These are phyloP conservation scores for Liopterus haemorrhoidalis DNA, from an alignment of 2,888 invertebrate species.

Conservation along the genomic window DNA sequence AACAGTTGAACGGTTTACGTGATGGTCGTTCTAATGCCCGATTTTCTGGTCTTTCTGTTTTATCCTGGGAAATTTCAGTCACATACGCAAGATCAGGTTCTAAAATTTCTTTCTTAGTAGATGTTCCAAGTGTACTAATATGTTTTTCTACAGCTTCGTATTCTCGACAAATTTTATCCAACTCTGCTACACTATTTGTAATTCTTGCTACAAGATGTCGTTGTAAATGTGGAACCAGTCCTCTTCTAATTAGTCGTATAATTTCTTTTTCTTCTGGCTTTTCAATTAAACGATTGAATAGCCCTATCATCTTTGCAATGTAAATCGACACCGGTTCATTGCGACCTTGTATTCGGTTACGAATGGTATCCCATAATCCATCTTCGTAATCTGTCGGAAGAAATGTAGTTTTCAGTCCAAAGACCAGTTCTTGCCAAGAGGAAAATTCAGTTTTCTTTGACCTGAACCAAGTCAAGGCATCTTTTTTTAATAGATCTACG, in stretches of 20 bases:
- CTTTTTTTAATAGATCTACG: slow-evolving; percentile 29
- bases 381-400: slow-evolving; percentile 28
- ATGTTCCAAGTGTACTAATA: too few species aligned
- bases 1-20: too few species aligned
- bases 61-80: too few species aligned
- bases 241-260: slow-evolving; percentile 22
- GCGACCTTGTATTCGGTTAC: slow-evolving; percentile 22
- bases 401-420: slow-evolving; percentile 18
- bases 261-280: slow-evolving; percentile 17
- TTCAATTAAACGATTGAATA: slow-evolving; percentile 19
- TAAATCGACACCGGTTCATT: slow-evolving; percentile 25
- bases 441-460: slow-evolving; percentile 15
- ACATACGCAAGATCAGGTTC: too few species aligned
- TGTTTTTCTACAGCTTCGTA: too few species aligned
- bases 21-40: too few species aligned
- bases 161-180: slow-evolving; percentile 15
- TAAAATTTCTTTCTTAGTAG: too few species aligned
- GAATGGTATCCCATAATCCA: slow-evolving; percentile 25
- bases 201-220: slow-evolving; percentile 12
- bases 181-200: slow-evolving; percentile 11
- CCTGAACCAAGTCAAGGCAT: slow-evolving; percentile 30
- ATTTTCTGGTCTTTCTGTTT: too few species aligned
- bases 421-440: slow-evolving; percentile 22
- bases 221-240: slow-evolving; percentile 19
- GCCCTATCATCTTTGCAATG: slow-evolving; percentile 25